phyloP scores from a whole-genome alignment of 2,888 invertebrate genomes.

The Calameuta pallipes region DNA sequence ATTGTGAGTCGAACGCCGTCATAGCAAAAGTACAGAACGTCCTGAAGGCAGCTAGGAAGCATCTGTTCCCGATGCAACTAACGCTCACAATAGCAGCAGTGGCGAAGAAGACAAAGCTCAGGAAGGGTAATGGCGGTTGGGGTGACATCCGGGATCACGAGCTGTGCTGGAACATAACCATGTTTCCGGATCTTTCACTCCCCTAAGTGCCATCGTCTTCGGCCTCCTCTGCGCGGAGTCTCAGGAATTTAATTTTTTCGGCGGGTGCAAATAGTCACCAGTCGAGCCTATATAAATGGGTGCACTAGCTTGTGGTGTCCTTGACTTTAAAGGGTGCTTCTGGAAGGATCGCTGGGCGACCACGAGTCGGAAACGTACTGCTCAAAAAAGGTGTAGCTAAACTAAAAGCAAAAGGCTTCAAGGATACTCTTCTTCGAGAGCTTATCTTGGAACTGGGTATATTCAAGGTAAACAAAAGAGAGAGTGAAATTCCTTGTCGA shows the following conservation, averaged over 20 bases:
- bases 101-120: conserved; percentile 79
- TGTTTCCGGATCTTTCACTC: conserved; percentile 52
- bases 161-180: conserved; percentile 69
- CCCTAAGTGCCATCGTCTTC: conserved; percentile 33
- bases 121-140: conserved; percentile 98
- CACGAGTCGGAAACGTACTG: neutral
- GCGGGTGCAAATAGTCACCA: conserved; percentile 36
- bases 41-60: conserved; percentile 75
- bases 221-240: neutral
- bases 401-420: neutral
- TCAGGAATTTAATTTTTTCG: neutral
- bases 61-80: conserved; percentile 79
- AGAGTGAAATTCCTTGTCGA: neutral
- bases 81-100: conserved; percentile 75
- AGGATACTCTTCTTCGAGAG: neutral
- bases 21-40: conserved; percentile 87
- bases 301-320: conserved; percentile 13
- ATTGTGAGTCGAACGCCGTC: conserved; percentile 87
- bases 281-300: conserved; percentile 31
- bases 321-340: neutral
- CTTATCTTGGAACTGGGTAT: neutral
- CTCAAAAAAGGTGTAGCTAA: neutral
- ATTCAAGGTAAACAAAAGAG: neutral
- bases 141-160: conserved; percentile 84
- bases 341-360: conserved; percentile 36